Base-by-base conservation (phyloP, 2,888 invertebrate genomes). In the Ichneumoninae sp. region DNA sequence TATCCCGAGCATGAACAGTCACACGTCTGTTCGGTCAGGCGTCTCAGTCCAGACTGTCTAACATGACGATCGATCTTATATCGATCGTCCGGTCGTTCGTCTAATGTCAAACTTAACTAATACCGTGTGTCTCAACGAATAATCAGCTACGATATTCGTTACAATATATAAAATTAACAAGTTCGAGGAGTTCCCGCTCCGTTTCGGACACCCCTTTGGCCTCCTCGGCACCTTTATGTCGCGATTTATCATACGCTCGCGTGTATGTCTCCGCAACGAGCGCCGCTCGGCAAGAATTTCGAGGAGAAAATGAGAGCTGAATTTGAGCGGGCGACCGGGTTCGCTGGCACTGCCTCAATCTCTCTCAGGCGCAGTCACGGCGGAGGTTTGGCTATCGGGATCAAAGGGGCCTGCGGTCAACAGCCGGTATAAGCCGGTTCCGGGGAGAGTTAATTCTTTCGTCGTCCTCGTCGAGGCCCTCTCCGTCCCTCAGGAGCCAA, bases 361-460 rank as follows among this genome's bases (percentile, higher is more conserved):
- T 69, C 33, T 47, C 16, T 1, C 40, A 2, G 40, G 40, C 57
- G 36, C 65, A 65, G 57, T 65, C 22, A n/a, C 40, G 10, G 44
- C 40, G 22, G 70, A 47, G 60, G 70, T 40, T 70, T 52, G 73
- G 65, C 74, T 78, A 84, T 84, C 78, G 81, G 81, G 81, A 81
- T 84, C 84, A 84, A 84, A 84, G 81, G 78, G 81, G 77, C 74
- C 44, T 70, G 83, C 69, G 83, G 83, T 84, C 73, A 68, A 81
- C 83, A 83, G 44, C 57, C 70, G 79, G 84, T 78, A 84, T 84
- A 78, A 84, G 84, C 81, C 77, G 66, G 57, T 50, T 69, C 65
- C 73, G 47, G 83, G 73, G 81, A 65, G 50, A 78, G 77, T 81
- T 84, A 81, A 84, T 84, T 84, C 81, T 81, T 84, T 81, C 83